Evolutionary conservation across 2,113 vertebrate genomes (phyloP).

Genomic region (Blennius ocellaris): DNA sequence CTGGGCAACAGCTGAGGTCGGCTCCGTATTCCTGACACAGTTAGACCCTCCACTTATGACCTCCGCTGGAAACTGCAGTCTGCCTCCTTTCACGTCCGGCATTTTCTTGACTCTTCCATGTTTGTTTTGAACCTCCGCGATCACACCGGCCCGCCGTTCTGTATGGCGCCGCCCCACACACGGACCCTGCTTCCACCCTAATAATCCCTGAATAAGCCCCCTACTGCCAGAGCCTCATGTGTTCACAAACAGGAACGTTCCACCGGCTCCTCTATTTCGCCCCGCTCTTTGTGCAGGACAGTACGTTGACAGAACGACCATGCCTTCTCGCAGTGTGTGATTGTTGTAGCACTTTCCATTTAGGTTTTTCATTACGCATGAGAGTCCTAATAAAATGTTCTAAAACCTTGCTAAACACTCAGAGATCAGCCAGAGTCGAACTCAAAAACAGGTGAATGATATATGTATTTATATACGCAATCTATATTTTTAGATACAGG

Average conservation of each 20-base stretch:
- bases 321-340: conserved; percentile 39
- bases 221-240: conserved; percentile 29
- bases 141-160: conserved; percentile 34
- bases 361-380: no score
- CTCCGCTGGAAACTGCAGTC: conserved; percentile 35
- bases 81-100: conserved; percentile 29
- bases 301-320: conserved; percentile 5
- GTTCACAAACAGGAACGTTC: conserved; percentile 69
- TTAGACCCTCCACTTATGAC: conserved; percentile 64
- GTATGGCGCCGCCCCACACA: conserved; percentile 10
- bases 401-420: no score
- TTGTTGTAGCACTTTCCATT: conserved; percentile 34
- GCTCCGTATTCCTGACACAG: conserved; percentile 34
- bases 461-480: conserved; percentile 85
- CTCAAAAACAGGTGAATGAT: conserved; percentile 70
- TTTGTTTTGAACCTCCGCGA: conserved; percentile 50
- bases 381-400: no score
- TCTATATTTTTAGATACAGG: conserved; percentile 83
- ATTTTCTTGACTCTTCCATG: conserved; percentile 57
- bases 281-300: conserved; percentile 54
- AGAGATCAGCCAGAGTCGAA: conserved; percentile 53
- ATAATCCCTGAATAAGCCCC: conserved; percentile 53
- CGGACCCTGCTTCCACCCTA: conserved; percentile 10
- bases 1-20: conserved; percentile 34
- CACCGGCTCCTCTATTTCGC: conserved; percentile 36